Percentiles rank a stretch among this genome's conserved stretches.
Conservation (phyloP, 1,140 invertebrate genomes). For the Aleiodes sp. region DNA sequence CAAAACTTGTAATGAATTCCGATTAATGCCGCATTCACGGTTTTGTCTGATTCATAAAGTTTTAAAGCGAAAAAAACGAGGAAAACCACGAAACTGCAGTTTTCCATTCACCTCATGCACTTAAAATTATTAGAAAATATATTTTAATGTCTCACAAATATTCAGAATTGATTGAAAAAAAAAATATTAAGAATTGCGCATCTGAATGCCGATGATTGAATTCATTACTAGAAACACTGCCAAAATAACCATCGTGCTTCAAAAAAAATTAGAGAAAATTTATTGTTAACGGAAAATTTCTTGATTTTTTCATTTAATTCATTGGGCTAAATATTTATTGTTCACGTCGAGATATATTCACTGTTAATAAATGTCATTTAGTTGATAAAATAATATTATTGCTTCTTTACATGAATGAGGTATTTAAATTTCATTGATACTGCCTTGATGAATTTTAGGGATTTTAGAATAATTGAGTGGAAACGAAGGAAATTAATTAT, state of each 20-base stretch:
- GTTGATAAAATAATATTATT: background rate
- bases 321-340: background rate
- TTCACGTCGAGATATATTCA: background rate
- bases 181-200: background rate
- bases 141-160: background rate
- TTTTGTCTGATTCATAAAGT: no score
- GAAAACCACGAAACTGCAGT: no score
- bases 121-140: background rate
- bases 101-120: no score
- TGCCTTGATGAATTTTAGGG: no score
- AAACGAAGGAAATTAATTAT: no score
- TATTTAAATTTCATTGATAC: no score
- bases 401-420: no score
- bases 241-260: constrained; percentile 9
- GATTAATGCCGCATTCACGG: no score
- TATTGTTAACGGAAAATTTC: background rate
- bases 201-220: background rate
- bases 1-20: no score
- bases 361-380: background rate
- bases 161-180: no score
- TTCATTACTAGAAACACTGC: constrained; percentile 3
- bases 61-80: no score
- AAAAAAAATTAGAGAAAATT: background rate
- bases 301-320: background rate
- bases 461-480: no score